Base-by-base conservation (phyloP, 30 jellyfish, hydroid and myxozoan genomes). In the Aurelia aurita complex sp. Pacific region DNA sequence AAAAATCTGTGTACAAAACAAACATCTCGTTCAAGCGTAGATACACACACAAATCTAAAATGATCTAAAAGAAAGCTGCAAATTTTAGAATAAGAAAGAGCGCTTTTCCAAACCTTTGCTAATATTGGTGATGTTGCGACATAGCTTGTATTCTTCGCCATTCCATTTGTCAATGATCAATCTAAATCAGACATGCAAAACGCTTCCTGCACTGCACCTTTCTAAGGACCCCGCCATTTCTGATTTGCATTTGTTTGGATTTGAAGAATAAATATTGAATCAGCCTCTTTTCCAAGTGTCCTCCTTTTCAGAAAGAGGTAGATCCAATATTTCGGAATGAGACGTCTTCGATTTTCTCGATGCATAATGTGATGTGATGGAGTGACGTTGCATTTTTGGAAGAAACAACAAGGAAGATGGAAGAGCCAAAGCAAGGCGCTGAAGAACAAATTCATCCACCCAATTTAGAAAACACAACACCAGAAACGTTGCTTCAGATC, bases 61-160 rank as follows among this genome's bases (percentile, higher is more conserved):
- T 23, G 50, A 38, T 38, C 5, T 4, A 38, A 38, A 38, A 4
- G 5, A 38, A 38, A 4, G 5, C 50, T 43, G 57, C 12, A 46
- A 46, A 46, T 0, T 46, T 9, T 46, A 9, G 52, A 1, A 40
- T 38, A 43, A 2, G 11, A 6, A 46, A 46, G 5, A 15, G 51
- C 66, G 15, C 53, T 38, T 5, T 46, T 59, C 23, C 60, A 19
- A 50, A 77, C 87, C 87, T 77, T 77, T 7, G 87, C 87, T 77
- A 77, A 77, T 16, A 77, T 77, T 5, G 87, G 87, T 11, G 87
- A 77, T 34, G 87, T 57, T 19, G 87, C 79, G 34, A 62, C 74
- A 40, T 50, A 77, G 8, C 75, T 29, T 77, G 75, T 12, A 10
- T 77, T 55, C 63, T 2, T 14, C 16, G 77, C 87, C 87, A 77